Percentiles rank a stretch among this genome's conserved stretches.
These are phyloP conservation scores for Petrocephalus sullivani DNA, from an alignment of 2,797 vertebrate species.

Conservation along the genomic window DNA sequence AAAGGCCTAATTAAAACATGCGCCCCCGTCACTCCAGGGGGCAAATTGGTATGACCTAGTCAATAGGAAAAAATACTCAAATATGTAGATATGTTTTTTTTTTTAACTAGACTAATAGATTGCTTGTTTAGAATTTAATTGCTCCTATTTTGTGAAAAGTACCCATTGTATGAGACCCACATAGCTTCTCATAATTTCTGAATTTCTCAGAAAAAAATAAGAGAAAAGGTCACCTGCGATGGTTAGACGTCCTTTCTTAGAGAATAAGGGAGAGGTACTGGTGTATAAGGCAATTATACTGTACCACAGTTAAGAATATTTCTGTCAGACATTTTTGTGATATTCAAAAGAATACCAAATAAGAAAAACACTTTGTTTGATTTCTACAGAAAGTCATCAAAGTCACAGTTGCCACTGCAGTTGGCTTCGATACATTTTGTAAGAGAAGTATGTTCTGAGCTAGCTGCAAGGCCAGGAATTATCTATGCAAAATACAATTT, in stretches of 20 bases:
- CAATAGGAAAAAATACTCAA: conserved; percentile 64
- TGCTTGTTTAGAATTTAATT: not conserved
- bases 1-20: conserved; percentile 72
- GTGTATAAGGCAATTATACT: not conserved
- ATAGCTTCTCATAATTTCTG: not conserved
- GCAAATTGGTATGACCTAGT: conserved; percentile 73
- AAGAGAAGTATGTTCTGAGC: not conserved
- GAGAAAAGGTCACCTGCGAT: not conserved
- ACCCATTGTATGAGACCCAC: not conserved
- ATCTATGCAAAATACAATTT: not conserved
- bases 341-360: not conserved
- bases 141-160: not conserved
- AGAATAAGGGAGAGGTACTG: not conserved
- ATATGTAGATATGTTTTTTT: conserved; percentile 65
- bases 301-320: not conserved
- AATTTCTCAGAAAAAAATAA: not conserved
- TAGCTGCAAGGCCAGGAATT: not conserved
- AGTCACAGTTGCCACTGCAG: not conserved
- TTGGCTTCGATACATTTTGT: not conserved
- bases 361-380: not conserved
- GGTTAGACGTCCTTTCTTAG: not conserved
- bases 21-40: conserved; percentile 69
- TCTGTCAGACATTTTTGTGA: not conserved
- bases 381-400: not conserved
- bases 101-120: not conserved